These are phyloP conservation scores for Nestor notabilis DNA, from an alignment of 2,113 vertebrate genomes.

Conservation along the genomic window DNA sequence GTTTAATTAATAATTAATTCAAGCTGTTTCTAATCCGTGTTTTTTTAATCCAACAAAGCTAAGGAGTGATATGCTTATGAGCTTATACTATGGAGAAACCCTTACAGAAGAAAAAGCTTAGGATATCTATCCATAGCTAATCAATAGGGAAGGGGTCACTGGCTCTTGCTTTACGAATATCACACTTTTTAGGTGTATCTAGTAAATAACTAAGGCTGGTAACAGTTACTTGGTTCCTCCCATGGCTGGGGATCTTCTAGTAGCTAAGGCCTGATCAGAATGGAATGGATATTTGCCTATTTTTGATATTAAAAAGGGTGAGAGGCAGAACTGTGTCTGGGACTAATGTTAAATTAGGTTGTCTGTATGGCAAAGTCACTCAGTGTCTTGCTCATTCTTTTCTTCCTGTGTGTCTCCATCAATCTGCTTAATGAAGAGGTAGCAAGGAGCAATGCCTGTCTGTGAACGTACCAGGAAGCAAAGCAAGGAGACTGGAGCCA, in stretches of 20 bases:
- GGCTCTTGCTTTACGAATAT: background rate
- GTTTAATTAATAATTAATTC: conserved; percentile 21
- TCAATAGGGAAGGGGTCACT: background rate
- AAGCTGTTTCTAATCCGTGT: background rate
- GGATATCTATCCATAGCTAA: background rate
- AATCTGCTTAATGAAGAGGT: background rate
- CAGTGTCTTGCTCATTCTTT: background rate
- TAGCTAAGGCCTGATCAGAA: background rate
- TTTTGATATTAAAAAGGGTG: background rate
- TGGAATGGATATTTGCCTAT: background rate
- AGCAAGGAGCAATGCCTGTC: background rate
- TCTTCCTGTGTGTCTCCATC: background rate
- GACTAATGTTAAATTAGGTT: background rate
- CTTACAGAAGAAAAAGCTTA: background rate
- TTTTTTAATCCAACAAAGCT: background rate
- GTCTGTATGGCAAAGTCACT: background rate
- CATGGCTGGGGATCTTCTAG: background rate
- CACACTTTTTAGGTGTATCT: background rate
- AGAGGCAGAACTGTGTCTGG: background rate
- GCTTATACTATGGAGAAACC: background rate
- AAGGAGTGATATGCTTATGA: background rate
- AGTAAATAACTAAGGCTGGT: background rate
- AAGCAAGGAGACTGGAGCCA: background rate
- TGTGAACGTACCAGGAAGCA: background rate
- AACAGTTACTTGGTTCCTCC: background rate